A percentile compares a stretch with the other conserved stretches of the same genome.
Conservation (phyloP, 1,140 invertebrate genomes). For the Hyposmocoma kahamanoa region DNA sequence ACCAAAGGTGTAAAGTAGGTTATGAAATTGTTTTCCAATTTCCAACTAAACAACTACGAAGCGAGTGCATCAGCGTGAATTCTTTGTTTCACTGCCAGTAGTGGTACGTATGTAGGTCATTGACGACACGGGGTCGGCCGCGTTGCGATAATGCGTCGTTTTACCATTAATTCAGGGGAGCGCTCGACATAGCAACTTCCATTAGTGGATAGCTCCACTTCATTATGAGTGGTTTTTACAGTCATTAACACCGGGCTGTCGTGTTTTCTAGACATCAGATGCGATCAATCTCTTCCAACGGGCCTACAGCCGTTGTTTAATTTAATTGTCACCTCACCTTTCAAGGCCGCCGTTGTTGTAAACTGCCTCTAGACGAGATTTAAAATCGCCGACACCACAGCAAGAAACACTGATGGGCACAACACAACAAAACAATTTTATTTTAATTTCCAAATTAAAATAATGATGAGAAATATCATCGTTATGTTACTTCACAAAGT, state of each 20-base stretch:
- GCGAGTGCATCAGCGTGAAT: not conserved
- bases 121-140: not conserved
- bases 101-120: conserved; percentile 10
- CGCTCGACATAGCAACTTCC: conserved; percentile 10
- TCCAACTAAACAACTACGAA: not conserved
- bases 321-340: no score
- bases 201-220: conserved; percentile 23
- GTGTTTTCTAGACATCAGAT: not conserved
- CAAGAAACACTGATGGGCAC: no score
- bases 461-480: no score
- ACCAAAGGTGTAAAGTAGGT: no score
- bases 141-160: not conserved
- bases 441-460: no score
- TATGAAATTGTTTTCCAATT: not conserved
- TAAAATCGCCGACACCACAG: no score
- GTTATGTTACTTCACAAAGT: no score
- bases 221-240: conserved; percentile 18
- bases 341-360: no score
- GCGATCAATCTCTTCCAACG: not conserved
- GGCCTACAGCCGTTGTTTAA: not conserved
- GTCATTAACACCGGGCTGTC: conserved; percentile 14
- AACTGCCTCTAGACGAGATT: no score
- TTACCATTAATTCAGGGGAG: conserved; percentile 7
- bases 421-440: no score
- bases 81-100: not conserved